These are phyloP conservation scores for Intellagama lesueurii DNA, from an alignment of 2,797 vertebrate species.

Conservation along the genomic window DNA sequence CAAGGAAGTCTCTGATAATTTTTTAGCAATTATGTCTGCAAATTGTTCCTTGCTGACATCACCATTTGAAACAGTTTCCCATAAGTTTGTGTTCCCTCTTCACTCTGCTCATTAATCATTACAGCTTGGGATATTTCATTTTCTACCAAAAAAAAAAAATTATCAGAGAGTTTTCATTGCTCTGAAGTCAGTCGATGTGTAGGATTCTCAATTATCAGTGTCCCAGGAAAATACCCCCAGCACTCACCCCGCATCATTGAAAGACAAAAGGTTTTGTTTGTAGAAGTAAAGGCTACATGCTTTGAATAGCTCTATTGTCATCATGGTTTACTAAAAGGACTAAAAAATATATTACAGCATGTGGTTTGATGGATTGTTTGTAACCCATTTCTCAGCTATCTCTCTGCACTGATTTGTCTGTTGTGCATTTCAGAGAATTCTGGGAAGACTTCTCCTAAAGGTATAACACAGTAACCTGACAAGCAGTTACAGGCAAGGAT, in stretches of 20 bases:
- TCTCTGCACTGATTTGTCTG: slow-evolving; percentile 28
- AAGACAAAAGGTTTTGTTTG: slow-evolving; percentile 34
- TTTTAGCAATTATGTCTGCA: slow-evolving; percentile 88
- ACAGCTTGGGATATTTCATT: slow-evolving; percentile 81
- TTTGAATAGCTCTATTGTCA: slow-evolving; percentile 50
- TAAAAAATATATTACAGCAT: background rate
- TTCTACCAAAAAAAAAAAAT: slow-evolving; percentile 71
- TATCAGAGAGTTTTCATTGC: slow-evolving; percentile 71
- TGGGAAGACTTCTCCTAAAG: background rate
- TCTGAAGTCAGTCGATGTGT: slow-evolving; percentile 56
- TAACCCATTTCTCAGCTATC: background rate
- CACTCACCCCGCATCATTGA: background rate
- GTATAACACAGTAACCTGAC: too few species aligned
- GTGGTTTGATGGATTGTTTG: background rate
- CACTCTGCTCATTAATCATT: slow-evolving; percentile 88
- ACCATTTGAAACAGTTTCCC: slow-evolving; percentile 84
- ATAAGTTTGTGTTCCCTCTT: slow-evolving; percentile 85
- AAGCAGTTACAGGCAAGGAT: too few species aligned
- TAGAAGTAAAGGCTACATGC: slow-evolving; percentile 26
- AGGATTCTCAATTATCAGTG: slow-evolving; percentile 71
- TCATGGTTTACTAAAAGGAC: background rate
- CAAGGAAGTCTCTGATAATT: slow-evolving; percentile 89
- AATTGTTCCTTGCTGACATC: slow-evolving; percentile 91
- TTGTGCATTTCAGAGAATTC: background rate
- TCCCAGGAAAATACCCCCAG: slow-evolving; percentile 45